Percentiles rank a stretch among this genome's conserved stretches.
phyloP scores from a whole-genome alignment of 2,888 invertebrate species.

The Chalcosyrphus nemorum region DNA sequence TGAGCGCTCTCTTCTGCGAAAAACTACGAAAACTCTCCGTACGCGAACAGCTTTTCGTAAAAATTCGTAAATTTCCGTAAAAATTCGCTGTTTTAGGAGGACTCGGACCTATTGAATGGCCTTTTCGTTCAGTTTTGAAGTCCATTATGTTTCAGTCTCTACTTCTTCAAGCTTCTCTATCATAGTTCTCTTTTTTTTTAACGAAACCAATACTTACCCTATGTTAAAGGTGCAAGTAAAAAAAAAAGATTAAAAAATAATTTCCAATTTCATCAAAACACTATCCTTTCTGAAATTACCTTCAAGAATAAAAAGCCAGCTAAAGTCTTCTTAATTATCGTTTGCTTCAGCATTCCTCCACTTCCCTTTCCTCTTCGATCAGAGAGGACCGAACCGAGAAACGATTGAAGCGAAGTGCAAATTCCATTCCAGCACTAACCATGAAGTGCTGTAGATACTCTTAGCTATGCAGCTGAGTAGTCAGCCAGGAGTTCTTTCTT shows the following conservation, averaged over 20 bases:
- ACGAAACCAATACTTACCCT: background rate
- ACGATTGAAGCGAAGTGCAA: slow-evolving; percentile 2
- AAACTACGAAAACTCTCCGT: too few relatives aligned
- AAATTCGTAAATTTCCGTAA: too few relatives aligned
- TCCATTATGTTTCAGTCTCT: too few relatives aligned
- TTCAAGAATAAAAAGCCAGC: background rate
- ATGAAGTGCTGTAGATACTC: background rate
- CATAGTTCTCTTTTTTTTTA: too few relatives aligned
- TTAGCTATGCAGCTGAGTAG: background rate
- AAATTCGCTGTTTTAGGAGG: too few relatives aligned
- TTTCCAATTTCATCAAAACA: background rate
- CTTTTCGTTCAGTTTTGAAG: too few relatives aligned
- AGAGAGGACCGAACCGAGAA: background rate
- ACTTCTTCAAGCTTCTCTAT: too few relatives aligned
- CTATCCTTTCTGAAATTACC: background rate
- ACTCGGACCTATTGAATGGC: too few relatives aligned
- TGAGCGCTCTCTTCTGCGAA: too few relatives aligned
- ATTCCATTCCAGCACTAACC: slow-evolving; percentile 15
- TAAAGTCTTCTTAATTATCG: slow-evolving; percentile 9
- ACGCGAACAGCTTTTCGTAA: too few relatives aligned
- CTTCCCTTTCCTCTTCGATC: background rate
- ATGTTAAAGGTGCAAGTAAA: background rate
- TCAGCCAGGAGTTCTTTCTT: background rate
- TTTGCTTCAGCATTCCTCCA: background rate
- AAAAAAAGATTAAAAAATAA: background rate